Conservation (phyloP, 1,140 invertebrate genomes). For the Hetaerina americana region DNA sequence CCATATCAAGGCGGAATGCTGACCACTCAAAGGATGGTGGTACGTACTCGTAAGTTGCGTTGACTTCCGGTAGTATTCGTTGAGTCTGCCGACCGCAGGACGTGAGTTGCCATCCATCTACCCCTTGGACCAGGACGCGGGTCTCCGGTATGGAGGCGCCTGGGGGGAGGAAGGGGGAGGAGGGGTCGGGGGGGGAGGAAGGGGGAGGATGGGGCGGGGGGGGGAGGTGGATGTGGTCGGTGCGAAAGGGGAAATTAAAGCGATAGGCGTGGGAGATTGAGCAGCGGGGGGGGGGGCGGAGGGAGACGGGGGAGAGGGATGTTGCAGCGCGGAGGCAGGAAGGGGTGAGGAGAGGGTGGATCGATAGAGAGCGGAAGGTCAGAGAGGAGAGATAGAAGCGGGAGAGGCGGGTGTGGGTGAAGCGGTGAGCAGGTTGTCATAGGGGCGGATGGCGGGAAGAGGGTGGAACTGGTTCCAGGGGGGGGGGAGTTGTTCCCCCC, state of each 20-base stretch:
- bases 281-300: constrained; percentile 21
- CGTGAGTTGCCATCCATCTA: too few species aligned
- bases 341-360: constrained; percentile 19
- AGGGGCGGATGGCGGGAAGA: constrained; percentile 18
- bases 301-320: constrained; percentile 24
- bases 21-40: too few species aligned
- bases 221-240: neutral
- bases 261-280: constrained; percentile 10
- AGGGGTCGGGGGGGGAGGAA: neutral
- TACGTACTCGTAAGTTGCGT: too few species aligned
- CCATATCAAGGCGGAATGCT: too few species aligned
- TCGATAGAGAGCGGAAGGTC: constrained; percentile 17
- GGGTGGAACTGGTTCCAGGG: neutral
- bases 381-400: constrained; percentile 5
- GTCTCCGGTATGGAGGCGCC: too few species aligned
- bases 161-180: neutral
- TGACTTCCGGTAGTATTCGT: too few species aligned
- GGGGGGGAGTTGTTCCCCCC: too few species aligned
- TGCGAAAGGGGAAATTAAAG: neutral
- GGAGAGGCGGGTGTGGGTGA: constrained; percentile 20
- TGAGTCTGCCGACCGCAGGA: too few species aligned
- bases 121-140: too few species aligned
- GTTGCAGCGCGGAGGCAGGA: constrained; percentile 23
- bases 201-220: neutral
- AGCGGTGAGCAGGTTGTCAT: constrained; percentile 13